These are phyloP conservation scores for Pseudobourletiella spinata DNA, from an alignment of 1,140 invertebrate species.

Conservation along the genomic window DNA sequence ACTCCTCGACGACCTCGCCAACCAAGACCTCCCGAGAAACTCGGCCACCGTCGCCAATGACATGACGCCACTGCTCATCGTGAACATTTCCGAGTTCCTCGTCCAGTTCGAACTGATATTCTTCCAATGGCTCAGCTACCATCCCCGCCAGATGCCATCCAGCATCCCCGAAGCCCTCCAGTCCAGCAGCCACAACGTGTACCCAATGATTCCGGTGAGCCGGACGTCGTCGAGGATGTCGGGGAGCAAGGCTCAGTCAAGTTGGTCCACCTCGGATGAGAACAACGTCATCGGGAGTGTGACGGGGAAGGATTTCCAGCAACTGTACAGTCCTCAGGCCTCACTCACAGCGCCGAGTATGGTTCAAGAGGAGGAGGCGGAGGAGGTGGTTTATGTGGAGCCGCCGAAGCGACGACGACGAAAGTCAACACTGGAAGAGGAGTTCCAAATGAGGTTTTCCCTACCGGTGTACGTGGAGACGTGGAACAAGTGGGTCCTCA, in stretches of 20 bases:
- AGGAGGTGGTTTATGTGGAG: background rate
- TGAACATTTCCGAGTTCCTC: conserved; percentile 5
- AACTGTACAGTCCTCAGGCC: background rate
- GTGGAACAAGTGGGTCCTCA: conserved; percentile 9
- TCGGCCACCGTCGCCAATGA: background rate
- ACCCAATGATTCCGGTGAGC: conserved; percentile 17
- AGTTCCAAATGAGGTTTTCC: background rate
- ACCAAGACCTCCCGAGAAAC: background rate
- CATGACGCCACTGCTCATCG: conserved; percentile 7
- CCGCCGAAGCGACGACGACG: background rate
- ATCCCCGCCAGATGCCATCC: background rate
- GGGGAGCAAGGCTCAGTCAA: background rate
- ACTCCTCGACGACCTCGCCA: background rate
- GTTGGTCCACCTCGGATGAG: background rate
- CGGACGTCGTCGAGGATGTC: conserved; percentile 1
- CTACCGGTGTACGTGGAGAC: background rate
- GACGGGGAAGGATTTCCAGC: conserved; percentile 2
- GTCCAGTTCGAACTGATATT: conserved; percentile 5
- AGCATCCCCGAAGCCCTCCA: background rate
- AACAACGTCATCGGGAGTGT: background rate
- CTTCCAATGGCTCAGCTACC: conserved; percentile 7
- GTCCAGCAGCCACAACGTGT: conserved; percentile 3
- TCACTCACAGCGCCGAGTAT: background rate
- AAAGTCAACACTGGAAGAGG: conserved; percentile 4
- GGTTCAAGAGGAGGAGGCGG: background rate